phyloP scores from a whole-genome alignment of 2,797 vertebrate species.

The Eleutherodactylus coqui region DNA sequence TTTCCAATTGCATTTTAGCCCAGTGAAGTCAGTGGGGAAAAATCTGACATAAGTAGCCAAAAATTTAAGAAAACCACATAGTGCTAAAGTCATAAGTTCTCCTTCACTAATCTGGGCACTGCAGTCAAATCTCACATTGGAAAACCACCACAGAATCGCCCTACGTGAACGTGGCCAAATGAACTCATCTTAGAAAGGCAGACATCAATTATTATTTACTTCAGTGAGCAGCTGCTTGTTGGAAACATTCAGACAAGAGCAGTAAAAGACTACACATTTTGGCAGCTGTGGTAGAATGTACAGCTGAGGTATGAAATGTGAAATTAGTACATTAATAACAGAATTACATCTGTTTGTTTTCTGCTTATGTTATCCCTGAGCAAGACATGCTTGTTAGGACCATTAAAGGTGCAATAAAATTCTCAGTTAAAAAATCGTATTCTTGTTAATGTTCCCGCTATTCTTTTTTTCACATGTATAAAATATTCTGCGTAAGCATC shows the following conservation, averaged over 20 bases:
- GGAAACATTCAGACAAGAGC: constrained; percentile 66
- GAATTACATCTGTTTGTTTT: constrained; percentile 71
- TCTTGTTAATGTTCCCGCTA: constrained; percentile 38
- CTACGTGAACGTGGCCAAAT: constrained; percentile 22
- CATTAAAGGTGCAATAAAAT: constrained; percentile 63
- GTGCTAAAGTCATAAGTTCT: background rate
- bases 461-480: constrained; percentile 4
- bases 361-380: constrained; percentile 67
- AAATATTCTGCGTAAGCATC: constrained; percentile 26
- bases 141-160: background rate
- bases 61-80: background rate
- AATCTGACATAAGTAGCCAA: too few relatives aligned
- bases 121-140: background rate
- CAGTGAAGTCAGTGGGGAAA: too few relatives aligned
- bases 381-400: constrained; percentile 62
- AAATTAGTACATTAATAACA: constrained; percentile 67
- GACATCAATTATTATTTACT: constrained; percentile 50
- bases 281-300: constrained; percentile 65
- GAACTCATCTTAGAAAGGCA: constrained; percentile 22
- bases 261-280: constrained; percentile 68
- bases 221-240: constrained; percentile 68
- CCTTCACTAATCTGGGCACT: background rate
- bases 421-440: constrained; percentile 29
- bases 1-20: too few relatives aligned
- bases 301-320: constrained; percentile 68